Base-by-base conservation (phyloP, 2,888 invertebrate genomes). In the Argyra leucocephala region DNA sequence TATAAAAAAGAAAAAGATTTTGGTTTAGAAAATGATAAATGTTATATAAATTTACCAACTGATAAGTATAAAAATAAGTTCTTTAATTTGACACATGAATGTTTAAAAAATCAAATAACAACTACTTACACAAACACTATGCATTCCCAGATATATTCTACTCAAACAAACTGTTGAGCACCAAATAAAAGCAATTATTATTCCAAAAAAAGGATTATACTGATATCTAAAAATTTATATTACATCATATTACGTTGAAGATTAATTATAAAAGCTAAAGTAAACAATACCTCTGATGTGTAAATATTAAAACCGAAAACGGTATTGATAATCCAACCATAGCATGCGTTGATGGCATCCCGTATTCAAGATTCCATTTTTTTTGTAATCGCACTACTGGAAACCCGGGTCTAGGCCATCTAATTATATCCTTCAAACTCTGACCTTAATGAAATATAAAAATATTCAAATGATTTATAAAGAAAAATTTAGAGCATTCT, bases 341-440 rank as follows among this genome's bases (percentile, higher is more conserved):
- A 9, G 94, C 93, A 79, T 95, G 95, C 1, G 95, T 95, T 18
- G 94, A 95, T 1, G 96, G 95, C 92, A 96, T 93, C 18, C 95
- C 95, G 81, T 93, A 95, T 76, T 96, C 96, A 71, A 91, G 80
- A 1, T 90, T 88, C 91, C 94, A 96, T 80, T 93, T 91, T 61
- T 85, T 85, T 76, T 95, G 94, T 60, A 96, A 78, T 71, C 90
- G 86, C 68, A 89, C 84, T 0, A 91, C 93, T 0, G 95, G 94
- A 64, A 89, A 90, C 0, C 88, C 85, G 0, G 96, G 95, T 68
- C 96, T 83, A 1, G 93, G 92, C 91, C 91, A 91, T 69, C 88
- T 81, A 66, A 96, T 84, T 67, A 95, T 83, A 75, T 96, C 95
- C 82, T 96, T 96, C 67, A 93, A 82, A 37, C 88, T 88, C 83